Base-by-base conservation (phyloP, 92 coral and sea anemone species). In the Blastomussa wellsi region DNA sequence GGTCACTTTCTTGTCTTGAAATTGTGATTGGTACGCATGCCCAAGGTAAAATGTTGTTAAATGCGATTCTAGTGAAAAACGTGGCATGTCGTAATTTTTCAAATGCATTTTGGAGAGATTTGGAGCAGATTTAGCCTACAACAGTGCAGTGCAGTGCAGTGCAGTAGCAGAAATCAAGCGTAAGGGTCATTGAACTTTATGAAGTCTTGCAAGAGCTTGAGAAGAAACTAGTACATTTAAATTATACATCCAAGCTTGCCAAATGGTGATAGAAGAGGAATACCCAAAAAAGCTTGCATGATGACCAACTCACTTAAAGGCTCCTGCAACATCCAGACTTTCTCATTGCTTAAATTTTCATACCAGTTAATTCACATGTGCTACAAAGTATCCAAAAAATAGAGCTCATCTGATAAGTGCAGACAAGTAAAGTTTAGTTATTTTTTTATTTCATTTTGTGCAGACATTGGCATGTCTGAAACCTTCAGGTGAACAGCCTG, bases 391-490 rank as follows among this genome's bases (percentile, higher is more conserved):
- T 11, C n/a, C 22, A 53, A 53, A 53, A 53, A 17, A 26, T 44
- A 6, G 11, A 44, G 57, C 15, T 51, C 19, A 51, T 13, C 20
- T 51, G 57, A 17, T 15, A 51, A 22, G 22, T 53, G 20, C 62
- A 44, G 49, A 19, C 26, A 48, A 19, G 26, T 53, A 53, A 53
- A 53, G 62, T 4, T 53, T 26, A 53, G 0, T 53, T 53, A 5
- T 53, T 19, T 53, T 17, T 19, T 22, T 15, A 5, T 2, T 14
- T 68, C 1, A 32, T 28, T 52, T 20, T 78, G 1, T 66, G 17
- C 87, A 95, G 98, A 73, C 82, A 22, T 76, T 96, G 12, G 90
- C 95, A 80, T 77, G 92, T 64, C 82, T 92, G 74, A 85, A 92
- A 86, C 86, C 93, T 16, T 76, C 90, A 20, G 98, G 94, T 44